A percentile compares a stretch with the other conserved stretches of the same genome.
Conservation (phyloP, 2,113 vertebrate species). For the Gavialis gangeticus region DNA sequence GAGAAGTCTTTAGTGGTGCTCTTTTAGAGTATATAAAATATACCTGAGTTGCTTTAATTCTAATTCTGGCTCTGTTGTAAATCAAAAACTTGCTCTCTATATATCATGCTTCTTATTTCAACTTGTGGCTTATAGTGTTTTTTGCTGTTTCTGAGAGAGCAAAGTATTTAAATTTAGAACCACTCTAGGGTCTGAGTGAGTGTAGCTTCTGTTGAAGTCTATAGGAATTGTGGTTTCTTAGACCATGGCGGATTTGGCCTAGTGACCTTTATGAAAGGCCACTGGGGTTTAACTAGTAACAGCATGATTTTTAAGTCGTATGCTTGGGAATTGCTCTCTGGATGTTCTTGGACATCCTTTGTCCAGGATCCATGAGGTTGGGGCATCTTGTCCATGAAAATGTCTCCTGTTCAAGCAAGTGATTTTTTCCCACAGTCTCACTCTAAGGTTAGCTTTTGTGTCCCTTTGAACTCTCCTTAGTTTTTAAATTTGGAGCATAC, state of each 20-base stretch:
- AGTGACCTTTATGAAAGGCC: neutral
- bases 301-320: neutral
- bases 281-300: neutral
- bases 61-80: neutral
- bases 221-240: neutral
- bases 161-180: neutral
- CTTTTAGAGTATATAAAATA: neutral
- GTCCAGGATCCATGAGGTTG: neutral
- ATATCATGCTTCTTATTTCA: neutral
- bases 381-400: neutral
- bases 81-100: neutral
- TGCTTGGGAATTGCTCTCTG: neutral
- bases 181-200: neutral
- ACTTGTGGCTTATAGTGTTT: neutral
- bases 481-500: no score
- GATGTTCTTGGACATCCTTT: neutral
- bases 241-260: neutral
- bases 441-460: neutral
- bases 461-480: neutral
- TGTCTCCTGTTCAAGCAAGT: neutral
- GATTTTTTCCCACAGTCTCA: neutral
- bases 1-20: neutral
- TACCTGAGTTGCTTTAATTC: neutral
- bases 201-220: neutral
- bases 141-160: neutral